Evolutionary conservation across 2,888 invertebrate species (phyloP).

Genomic region (Tanypteryx hageni): DNA sequence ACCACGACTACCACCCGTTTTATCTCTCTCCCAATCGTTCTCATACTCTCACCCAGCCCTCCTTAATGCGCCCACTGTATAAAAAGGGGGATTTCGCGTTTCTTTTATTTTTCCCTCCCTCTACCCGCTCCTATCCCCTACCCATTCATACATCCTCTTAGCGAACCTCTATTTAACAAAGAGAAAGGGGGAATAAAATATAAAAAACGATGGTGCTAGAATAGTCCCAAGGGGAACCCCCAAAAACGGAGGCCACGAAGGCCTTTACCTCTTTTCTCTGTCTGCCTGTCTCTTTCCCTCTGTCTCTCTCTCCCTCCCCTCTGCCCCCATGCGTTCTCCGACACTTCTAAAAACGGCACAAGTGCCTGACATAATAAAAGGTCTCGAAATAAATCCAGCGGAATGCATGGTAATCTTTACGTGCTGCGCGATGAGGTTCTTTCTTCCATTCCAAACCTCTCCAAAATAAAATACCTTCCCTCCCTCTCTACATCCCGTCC

Average conservation of each 20-base stretch:
- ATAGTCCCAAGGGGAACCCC: not conserved
- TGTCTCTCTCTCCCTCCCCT: not conserved
- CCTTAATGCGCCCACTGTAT: not conserved
- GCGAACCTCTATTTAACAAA: not conserved
- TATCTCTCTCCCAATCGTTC: not conserved
- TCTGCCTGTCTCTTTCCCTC: not conserved
- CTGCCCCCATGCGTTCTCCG: conserved; percentile 11
- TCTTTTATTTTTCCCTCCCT: not conserved
- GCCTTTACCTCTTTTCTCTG: not conserved
- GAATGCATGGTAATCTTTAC: conserved; percentile 32
- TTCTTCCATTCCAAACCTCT: not conserved
- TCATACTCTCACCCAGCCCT: not conserved
- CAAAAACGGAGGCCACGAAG: not conserved
- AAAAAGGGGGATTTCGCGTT: conserved; percentile 3
- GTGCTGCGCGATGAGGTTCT: not conserved
- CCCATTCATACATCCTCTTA: conserved; percentile 8
- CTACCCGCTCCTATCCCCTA: not conserved
- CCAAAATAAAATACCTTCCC: not conserved
- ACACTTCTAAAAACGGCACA: conserved; percentile 29
- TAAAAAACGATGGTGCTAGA: not conserved
- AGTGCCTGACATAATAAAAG: conserved; percentile 29
- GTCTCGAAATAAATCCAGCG: conserved; percentile 10
- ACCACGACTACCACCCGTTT: not conserved
- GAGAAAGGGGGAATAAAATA: not conserved
- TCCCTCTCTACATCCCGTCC: not conserved